Evolutionary conservation across 2,113 vertebrate species (phyloP).

Genomic region (Bambusicola thoracicus): DNA sequence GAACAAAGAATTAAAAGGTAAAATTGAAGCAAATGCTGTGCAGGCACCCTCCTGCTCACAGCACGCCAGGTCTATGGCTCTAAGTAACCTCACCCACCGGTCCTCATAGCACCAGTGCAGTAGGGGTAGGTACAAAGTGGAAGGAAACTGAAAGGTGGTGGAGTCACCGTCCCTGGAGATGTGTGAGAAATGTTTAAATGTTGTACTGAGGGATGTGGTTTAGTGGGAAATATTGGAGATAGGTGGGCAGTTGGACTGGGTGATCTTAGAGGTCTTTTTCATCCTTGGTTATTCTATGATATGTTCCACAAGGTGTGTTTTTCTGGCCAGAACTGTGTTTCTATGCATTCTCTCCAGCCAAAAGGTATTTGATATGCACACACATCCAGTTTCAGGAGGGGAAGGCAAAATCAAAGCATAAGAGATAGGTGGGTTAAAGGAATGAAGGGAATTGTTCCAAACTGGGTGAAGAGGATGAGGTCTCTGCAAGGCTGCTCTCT

Average conservation of each 20-base stretch:
- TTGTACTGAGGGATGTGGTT: too few relatives aligned
- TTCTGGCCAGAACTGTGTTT: background rate
- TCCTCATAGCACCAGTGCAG: too few relatives aligned
- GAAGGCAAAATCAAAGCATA: background rate
- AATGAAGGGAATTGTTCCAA: background rate
- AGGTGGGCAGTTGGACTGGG: too few relatives aligned
- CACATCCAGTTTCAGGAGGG: background rate
- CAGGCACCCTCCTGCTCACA: background rate
- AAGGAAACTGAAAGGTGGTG: background rate
- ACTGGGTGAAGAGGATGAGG: background rate
- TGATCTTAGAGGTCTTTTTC: too few relatives aligned
- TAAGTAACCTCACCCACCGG: background rate
- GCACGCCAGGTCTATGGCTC: too few relatives aligned
- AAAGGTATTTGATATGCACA: background rate
- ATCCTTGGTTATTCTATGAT: too few relatives aligned
- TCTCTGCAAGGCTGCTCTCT: background rate
- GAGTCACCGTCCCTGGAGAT: too few relatives aligned
- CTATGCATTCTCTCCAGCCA: background rate
- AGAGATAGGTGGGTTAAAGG: background rate
- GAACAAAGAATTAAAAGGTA: background rate
- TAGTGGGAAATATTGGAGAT: too few relatives aligned
- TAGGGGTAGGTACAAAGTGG: background rate
- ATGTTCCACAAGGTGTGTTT: accelerated
- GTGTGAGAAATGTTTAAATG: background rate
- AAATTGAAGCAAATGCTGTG: background rate